phyloP scores from a whole-genome alignment of 2,888 invertebrate genomes.

The Leptinotarsa haldemani region DNA sequence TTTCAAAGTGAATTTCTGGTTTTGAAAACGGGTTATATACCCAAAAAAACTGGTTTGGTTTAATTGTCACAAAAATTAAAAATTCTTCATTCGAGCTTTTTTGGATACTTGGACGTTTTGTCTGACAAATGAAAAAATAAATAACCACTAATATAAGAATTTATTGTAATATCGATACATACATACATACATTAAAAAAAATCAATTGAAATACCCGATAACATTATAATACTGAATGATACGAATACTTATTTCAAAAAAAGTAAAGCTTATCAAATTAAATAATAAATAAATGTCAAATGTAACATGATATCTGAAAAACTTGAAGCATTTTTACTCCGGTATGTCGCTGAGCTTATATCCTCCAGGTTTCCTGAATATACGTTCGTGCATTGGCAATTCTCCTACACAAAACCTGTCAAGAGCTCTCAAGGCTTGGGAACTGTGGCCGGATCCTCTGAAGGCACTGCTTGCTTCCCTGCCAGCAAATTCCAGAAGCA shows the following conservation, averaged over 20 bases:
- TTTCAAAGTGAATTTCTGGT: too few species aligned
- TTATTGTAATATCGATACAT: too few species aligned
- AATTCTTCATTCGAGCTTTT: too few species aligned
- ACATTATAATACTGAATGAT: not conserved
- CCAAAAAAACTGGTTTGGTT: too few species aligned
- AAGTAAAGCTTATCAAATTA: not conserved
- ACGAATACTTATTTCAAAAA: not conserved
- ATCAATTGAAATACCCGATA: not conserved
- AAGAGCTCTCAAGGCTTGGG: conserved; percentile 73
- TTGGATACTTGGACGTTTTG: too few species aligned
- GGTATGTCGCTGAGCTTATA: conserved; percentile 71
- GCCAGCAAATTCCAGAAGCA: conserved; percentile 86
- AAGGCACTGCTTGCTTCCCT: conserved; percentile 87
- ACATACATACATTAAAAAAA: not conserved
- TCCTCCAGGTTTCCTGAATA: conserved; percentile 72
- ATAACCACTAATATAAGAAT: too few species aligned
- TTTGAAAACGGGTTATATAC: too few species aligned
- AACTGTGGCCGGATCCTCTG: conserved; percentile 82
- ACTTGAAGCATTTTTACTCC: conserved; percentile 57
- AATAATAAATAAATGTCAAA: not conserved
- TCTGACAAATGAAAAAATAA: too few species aligned
- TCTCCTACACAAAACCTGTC: conserved; percentile 81
- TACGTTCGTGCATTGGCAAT: conserved; percentile 78
- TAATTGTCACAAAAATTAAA: too few species aligned
- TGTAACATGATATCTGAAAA: not conserved